Evolutionary conservation across 2,113 vertebrate genomes (phyloP), one percentile per base, ranked within the genome.

Genomic region (Carassius auratus): DNA sequence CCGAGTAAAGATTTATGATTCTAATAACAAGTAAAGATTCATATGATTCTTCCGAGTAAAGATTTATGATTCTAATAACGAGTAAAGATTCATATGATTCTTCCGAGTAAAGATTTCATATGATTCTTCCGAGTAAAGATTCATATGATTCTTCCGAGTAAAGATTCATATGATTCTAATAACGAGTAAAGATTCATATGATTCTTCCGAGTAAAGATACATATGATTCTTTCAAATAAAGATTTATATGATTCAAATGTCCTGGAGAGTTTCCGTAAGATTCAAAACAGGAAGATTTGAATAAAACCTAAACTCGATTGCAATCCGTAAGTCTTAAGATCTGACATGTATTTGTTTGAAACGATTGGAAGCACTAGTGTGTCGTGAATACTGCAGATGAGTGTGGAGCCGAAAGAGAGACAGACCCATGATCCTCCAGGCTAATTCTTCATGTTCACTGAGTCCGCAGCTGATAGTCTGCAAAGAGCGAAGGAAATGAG

Each of bases 391-490:
- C 52, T 71, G 68, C 84, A 81, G 84, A 73, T 64, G 55, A 17
- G 26, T 33, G 59, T 61, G 15, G 36, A 23, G 73, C 17, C 26
- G 36, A 38, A 5, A 38, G 0, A 38, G 36, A 64, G 59, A 69
- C 21, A 71, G 26, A 91, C 79, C 61, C 68, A 69, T 69, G 82
- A 86, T 55, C 74, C 90, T 87, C 84, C 83, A 87, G 71, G 89
- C 81, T 66, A 66, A 76, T 42, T 30, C 74, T 38, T 69, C 84
- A 91, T 42, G 90, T 91, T 91, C 92, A 95, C 92, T 95, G 94
- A 78, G 94, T 95, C 91, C 94, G 93, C 91, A 95, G 94, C 90
- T 95, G 94, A 92, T 95, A 95, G 93, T 95, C 94, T 95, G 87
- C 69, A 88, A 87, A 85, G 52, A 91, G 38, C 88, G 88, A 87